Percentiles rank a stretch among this genome's conserved stretches.
These are phyloP conservation scores for Tachina fera DNA, from an alignment of 2,888 invertebrate genomes.

Conservation along the genomic window DNA sequence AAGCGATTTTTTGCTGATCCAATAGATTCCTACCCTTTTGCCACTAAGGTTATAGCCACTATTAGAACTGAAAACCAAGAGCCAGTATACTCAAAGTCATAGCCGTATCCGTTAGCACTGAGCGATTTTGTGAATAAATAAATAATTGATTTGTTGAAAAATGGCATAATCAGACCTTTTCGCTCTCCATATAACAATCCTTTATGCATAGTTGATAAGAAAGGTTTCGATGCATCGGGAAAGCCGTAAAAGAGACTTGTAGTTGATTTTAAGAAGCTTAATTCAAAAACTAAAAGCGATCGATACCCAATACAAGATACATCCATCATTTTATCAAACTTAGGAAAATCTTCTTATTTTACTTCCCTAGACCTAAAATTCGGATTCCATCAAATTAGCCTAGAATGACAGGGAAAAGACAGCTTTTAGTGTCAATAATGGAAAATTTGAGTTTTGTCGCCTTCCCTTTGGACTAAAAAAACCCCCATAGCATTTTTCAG, in stretches of 20 bases:
- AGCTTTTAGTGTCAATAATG: conserved; percentile 45
- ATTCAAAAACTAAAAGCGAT: conserved; percentile 25
- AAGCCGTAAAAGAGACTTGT: conserved; percentile 35
- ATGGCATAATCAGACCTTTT: conserved; percentile 47
- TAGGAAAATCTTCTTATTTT: conserved; percentile 37
- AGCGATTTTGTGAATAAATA: conserved; percentile 41
- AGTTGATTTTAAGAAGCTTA: conserved; percentile 5
- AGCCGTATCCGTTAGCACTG: conserved; percentile 33
- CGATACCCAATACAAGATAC: conserved; percentile 32
- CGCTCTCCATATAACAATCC: conserved; percentile 34
- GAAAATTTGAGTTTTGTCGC: conserved; percentile 77
- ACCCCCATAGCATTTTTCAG: conserved; percentile 5
- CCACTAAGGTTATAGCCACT: conserved; percentile 36
- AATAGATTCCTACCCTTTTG: conserved; percentile 71
- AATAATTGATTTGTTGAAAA: conserved; percentile 13
- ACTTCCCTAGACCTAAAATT: conserved; percentile 45
- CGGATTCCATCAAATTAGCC: conserved; percentile 42
- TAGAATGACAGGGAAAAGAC: conserved; percentile 44
- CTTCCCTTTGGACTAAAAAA: conserved; percentile 67
- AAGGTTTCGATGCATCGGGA: conserved; percentile 38
- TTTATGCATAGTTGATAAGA: conserved; percentile 44
- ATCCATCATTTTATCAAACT: conserved; percentile 43
- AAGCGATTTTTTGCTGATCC: conserved; percentile 29
- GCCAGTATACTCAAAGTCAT: conserved; percentile 49
- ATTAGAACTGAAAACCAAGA: conserved; percentile 55